Base-by-base conservation (phyloP, 2,888 invertebrate species). In the Biston betularia region DNA sequence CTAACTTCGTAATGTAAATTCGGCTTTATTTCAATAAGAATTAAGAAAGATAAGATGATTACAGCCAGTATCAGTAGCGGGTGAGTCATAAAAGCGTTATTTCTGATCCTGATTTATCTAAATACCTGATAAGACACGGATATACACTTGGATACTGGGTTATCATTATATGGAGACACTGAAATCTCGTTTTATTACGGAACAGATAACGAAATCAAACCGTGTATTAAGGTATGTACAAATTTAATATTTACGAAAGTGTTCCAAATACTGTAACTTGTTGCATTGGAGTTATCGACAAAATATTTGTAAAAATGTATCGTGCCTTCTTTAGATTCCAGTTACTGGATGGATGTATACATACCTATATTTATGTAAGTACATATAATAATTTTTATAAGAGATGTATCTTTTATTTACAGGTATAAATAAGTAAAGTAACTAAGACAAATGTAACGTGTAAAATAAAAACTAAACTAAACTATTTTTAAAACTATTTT, bases 151-250 rank as follows among this genome's bases (percentile, higher is more conserved):
- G 55, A 44, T 54, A 42, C 24, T 52, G 57, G 50, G 44, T 38
- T 65, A 65, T 65, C 59, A 38, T 6, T 54, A 42, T 34, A 14
- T 15, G 42, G 7, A 54, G 12, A 11, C 24, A 35, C 11, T 11
- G 38, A 55, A 65, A 60, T 65, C 65, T 55, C 15, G 52, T 42
- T 49, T 44, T 55, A 65, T 60, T 65, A 65, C 38, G 50, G 46
- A 52, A 55, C n/a, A 34, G 57, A 42, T 44, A n/a, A n/a, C n/a
- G n/a, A 63, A 40, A 40, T 9, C n/a, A 15, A 40, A 50, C 46
- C 56, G 42, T 5, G 40, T n/a, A n/a, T n/a, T n/a, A n/a, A 7
- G 8, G 14, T 53, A 10, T 48, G 46, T 12, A 42, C 10, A 12
- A 54, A 11, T 15, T 5, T 9, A 52, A 1, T 38, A 7, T 52